These are phyloP conservation scores for Antrozous pallidus DNA, from an alignment of 2,797 vertebrate genomes.

Conservation along the genomic window DNA sequence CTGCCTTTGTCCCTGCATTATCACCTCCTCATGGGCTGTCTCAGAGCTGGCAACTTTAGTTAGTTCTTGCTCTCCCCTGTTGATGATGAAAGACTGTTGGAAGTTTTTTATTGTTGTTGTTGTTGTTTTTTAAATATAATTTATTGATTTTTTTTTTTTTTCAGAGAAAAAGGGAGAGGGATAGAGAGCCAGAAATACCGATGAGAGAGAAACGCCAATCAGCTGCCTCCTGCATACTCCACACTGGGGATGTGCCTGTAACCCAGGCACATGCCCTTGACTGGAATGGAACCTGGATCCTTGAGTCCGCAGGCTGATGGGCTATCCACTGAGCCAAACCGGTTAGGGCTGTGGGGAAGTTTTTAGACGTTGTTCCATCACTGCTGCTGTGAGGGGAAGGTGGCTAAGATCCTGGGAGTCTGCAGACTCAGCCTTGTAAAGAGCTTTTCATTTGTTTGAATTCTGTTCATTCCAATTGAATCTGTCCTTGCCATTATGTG, in stretches of 20 bases:
- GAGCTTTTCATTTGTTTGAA: background rate
- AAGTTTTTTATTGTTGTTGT: background rate
- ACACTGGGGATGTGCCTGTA: too few species aligned
- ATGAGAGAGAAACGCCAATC: too few species aligned
- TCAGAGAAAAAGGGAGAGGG: too few species aligned
- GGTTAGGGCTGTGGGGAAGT: background rate
- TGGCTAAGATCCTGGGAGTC: background rate
- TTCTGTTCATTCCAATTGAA: background rate
- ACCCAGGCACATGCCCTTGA: too few species aligned
- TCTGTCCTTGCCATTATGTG: background rate
- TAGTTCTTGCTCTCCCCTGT: background rate
- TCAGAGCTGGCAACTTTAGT: background rate
- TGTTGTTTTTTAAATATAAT: too few species aligned
- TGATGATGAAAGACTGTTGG: background rate
- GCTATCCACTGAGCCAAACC: too few species aligned
- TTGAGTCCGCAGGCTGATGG: too few species aligned
- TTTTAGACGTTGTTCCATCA: background rate
- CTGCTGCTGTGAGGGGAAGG: background rate
- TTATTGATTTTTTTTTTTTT: too few species aligned
- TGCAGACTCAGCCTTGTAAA: background rate
- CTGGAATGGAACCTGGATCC: too few species aligned
- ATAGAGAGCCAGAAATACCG: too few species aligned
- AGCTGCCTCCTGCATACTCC: too few species aligned
- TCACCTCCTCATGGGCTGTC: background rate
- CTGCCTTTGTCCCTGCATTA: background rate